Evolutionary conservation across 2,888 invertebrate species (phyloP).

Genomic region (Archips crataeganus): DNA sequence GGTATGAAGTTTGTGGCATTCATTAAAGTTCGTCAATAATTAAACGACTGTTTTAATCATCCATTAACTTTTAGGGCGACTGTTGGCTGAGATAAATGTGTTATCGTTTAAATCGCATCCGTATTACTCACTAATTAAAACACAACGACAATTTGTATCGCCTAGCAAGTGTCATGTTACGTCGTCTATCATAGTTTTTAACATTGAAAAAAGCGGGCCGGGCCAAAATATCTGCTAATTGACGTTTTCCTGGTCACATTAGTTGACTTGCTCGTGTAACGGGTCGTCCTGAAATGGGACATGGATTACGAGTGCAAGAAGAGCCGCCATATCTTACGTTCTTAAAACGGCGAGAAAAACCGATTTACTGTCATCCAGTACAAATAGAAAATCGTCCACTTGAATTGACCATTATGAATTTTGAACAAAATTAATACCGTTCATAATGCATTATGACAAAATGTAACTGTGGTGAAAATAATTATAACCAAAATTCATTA

Average conservation of each 20-base stretch:
- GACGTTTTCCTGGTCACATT: constrained; percentile 78
- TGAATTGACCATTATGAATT: too few relatives aligned
- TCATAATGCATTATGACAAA: too few relatives aligned
- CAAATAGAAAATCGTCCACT: too few relatives aligned
- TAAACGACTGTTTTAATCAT: background rate
- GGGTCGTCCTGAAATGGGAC: constrained; percentile 36
- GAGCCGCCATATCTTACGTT: background rate
- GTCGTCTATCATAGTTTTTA: constrained; percentile 79
- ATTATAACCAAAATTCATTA: too few relatives aligned
- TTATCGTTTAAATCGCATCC: constrained; percentile 39
- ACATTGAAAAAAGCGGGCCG: constrained; percentile 66
- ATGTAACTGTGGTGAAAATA: too few relatives aligned
- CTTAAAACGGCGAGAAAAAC: too few relatives aligned
- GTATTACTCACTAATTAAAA: constrained; percentile 54
- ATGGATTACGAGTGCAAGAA: constrained; percentile 20
- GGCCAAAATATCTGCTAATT: constrained; percentile 82
- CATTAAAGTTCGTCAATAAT: too few relatives aligned
- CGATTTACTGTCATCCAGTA: too few relatives aligned
- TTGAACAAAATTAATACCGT: too few relatives aligned
- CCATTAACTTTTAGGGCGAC: background rate
- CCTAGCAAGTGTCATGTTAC: constrained; percentile 78
- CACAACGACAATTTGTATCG: constrained; percentile 79
- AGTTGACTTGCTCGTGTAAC: constrained; percentile 50
- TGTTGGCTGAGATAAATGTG: constrained; percentile 32
- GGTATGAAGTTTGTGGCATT: too few relatives aligned